Evolutionary conservation across 2,113 vertebrate species (phyloP).

Genomic region (Catharus minimus): DNA sequence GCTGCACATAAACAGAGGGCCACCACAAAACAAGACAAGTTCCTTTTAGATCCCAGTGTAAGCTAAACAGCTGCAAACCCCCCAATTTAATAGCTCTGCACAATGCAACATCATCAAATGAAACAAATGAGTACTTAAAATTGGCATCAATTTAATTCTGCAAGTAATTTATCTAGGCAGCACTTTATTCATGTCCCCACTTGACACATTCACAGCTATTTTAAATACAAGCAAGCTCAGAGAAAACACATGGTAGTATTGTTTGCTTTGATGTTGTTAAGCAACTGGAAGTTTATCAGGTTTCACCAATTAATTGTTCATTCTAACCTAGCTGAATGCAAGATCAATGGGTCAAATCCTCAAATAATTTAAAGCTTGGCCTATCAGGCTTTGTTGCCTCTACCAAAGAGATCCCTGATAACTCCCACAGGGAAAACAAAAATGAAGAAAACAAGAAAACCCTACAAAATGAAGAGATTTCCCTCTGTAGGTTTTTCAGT

Average conservation of each 20-base stretch:
- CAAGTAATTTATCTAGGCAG: background rate
- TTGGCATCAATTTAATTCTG: background rate
- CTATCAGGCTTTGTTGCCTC: background rate
- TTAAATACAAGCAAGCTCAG: constrained; percentile 59
- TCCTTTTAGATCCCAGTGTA: background rate
- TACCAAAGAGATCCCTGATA: background rate
- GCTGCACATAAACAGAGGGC: background rate
- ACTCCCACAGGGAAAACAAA: background rate
- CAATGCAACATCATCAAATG: background rate
- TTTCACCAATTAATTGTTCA: constrained; percentile 55
- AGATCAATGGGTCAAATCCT: constrained; percentile 46
- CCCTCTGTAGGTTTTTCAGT: background rate
- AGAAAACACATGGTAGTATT: constrained; percentile 41
- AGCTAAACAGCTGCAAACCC: background rate
- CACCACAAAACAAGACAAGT: background rate
- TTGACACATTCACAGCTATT: constrained; percentile 39
- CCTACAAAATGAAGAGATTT: background rate
- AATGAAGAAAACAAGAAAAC: rapidly evolving
- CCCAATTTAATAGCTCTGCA: background rate
- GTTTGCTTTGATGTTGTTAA: constrained; percentile 66
- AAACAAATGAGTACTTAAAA: background rate
- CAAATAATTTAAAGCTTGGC: constrained; percentile 32
- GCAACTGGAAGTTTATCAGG: constrained; percentile 65
- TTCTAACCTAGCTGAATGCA: background rate
- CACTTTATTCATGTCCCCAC: constrained; percentile 21